Base-by-base conservation (phyloP, 2,797 vertebrate genomes). In the Semaprochilodus insignis region DNA sequence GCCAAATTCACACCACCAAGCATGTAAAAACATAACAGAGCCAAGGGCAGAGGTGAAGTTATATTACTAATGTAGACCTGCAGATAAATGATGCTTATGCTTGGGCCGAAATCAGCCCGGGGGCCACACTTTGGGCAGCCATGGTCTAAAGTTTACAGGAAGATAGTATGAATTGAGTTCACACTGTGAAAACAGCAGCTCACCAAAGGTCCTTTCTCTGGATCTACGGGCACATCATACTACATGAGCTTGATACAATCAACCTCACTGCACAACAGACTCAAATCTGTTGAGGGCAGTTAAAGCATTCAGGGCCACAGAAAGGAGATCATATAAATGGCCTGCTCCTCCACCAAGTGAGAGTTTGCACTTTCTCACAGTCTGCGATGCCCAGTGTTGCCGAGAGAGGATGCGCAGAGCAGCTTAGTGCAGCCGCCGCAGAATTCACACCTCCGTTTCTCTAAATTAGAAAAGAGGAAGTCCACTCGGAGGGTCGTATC, bases 381-480 rank as follows among this genome's bases (percentile, higher is more conserved):
- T 23, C 21, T 19, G 70, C 51, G 78, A 66, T 21, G 57, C 27
- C 23, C 67, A 62, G 66, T 27, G 65, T 34, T 52, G 14, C 66
- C 74, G 88, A 60, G 44, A 36, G 31, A 65, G 80, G 83, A 77
- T 17, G 52, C 54, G 21, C 57, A 21, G 36, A 25, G 8, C 10
- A 31, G 83, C 74, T 83, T 70, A 88, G 89, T 87, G 87, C 89
- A 82, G 79, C 4, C 72, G 0, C 78, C 59, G 77, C 60, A 75
- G 51, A 74, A 82, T 93, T 94, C 92, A 93, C 93, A 94, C 91
- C 91, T 93, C 72, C 8, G 6, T 31, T 67, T 54, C 81, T 83
- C 70, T 83, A 85, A 70, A 70, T 83, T 73, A 74, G 81, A 66
- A 84, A 74, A 90, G 90, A 94, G 92, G 91, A 94, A 94, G 89